phyloP scores from a whole-genome alignment of 2,888 invertebrate genomes.

The Philhelius pedissequus region DNA sequence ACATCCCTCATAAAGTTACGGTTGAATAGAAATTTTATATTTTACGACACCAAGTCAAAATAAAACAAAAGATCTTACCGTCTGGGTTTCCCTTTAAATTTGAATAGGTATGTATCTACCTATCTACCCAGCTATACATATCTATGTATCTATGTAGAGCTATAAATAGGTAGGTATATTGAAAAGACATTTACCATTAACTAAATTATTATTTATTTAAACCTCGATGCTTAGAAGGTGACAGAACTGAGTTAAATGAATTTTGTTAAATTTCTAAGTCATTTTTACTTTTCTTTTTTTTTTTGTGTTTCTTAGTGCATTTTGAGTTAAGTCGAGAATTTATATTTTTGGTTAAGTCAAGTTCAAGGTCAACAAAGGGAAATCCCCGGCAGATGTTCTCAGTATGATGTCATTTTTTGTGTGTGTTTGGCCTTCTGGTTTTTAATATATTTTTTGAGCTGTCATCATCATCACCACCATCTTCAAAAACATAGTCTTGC shows the following conservation, averaged over 20 bases:
- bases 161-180: background rate
- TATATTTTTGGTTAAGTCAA: background rate
- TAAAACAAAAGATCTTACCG: background rate
- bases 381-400: constrained; percentile 20
- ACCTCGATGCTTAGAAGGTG: background rate
- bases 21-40: background rate
- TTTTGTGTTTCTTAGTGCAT: background rate
- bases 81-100: background rate
- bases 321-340: background rate
- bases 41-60: background rate
- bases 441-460: background rate
- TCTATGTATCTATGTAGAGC: no score
- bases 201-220: background rate
- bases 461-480: background rate
- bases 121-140: no score
- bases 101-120: background rate
- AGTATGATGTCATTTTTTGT: constrained; percentile 9
- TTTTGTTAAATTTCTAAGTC: background rate
- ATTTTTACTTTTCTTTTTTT: background rate
- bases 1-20: background rate
- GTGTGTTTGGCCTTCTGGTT: constrained; percentile 5
- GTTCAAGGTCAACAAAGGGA: constrained; percentile 22
- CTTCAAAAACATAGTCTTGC: no score
- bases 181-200: background rate
- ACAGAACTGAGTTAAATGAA: constrained; percentile 1